phyloP scores from a whole-genome alignment of 2,113 vertebrate species.

The Halcyon malimbica region DNA sequence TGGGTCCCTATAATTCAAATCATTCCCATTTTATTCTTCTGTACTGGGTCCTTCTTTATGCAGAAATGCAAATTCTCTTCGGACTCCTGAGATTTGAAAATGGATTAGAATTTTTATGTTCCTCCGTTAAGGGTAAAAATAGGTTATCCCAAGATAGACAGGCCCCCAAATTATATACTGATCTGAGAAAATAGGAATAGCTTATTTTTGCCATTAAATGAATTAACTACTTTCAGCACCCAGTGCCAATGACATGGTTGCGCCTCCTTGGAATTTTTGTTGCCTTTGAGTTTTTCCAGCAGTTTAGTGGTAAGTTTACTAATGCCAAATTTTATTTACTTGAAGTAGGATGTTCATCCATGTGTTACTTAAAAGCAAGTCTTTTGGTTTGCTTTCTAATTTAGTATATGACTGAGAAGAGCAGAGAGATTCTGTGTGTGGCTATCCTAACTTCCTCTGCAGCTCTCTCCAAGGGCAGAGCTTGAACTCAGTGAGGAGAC shows the following conservation, averaged over 20 bases:
- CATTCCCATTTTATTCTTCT: background rate
- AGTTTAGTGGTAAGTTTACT: background rate
- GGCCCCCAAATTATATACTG: background rate
- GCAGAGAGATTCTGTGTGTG: background rate
- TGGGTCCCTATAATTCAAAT: background rate
- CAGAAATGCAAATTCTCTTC: constrained; percentile 50
- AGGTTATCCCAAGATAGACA: constrained; percentile 1
- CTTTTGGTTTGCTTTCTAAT: background rate
- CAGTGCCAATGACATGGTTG: no score
- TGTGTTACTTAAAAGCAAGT: background rate
- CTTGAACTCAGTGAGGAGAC: background rate
- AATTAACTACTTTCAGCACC: background rate
- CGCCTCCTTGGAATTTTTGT: background rate
- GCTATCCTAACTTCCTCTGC: background rate
- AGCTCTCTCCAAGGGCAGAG: background rate
- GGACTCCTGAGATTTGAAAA: constrained; percentile 8
- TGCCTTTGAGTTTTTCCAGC: background rate
- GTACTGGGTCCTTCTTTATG: background rate
- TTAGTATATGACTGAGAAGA: background rate
- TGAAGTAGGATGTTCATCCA: background rate
- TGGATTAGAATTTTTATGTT: constrained; percentile 49
- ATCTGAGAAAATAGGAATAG: background rate
- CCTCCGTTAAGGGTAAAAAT: background rate
- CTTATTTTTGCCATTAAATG: background rate
- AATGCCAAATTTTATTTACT: background rate